phyloP scores from a whole-genome alignment of 2,797 vertebrate genomes.

The Protonibea diacanthus region DNA sequence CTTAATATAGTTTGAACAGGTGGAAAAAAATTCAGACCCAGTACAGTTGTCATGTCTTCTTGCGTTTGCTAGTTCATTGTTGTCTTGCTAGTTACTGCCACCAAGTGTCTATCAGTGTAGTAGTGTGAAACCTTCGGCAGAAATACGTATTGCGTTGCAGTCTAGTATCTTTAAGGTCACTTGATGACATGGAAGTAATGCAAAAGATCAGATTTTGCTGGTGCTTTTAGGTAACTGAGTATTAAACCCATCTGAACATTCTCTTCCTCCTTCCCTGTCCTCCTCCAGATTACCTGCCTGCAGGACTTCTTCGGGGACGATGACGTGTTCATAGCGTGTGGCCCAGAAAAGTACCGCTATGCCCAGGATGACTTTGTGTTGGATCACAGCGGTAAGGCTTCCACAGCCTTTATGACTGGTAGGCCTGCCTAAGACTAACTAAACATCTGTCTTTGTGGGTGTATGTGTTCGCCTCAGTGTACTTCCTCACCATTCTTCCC shows the following conservation, averaged over 20 bases:
- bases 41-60: too few species aligned
- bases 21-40: too few species aligned
- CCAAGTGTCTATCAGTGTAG: neutral
- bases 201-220: neutral
- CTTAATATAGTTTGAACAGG: too few species aligned
- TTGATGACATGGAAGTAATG: neutral
- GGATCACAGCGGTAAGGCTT: constrained; percentile 95
- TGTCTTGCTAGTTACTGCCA: neutral
- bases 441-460: constrained; percentile 41
- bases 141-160: neutral
- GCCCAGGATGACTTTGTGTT: constrained; percentile 98
- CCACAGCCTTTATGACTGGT: constrained; percentile 84
- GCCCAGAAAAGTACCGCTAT: constrained; percentile 96
- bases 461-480: constrained; percentile 8
- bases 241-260: neutral
- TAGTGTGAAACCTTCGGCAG: neutral
- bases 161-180: too few species aligned
- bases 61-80: neutral
- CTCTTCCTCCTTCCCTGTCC: neutral
- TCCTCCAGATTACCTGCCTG: constrained; percentile 80
- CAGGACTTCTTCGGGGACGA: constrained; percentile 98
- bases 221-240: neutral
- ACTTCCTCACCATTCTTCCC: constrained; percentile 13
- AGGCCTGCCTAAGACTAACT: constrained; percentile 80
- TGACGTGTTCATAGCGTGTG: constrained; percentile 97